Evolutionary conservation across 1,140 invertebrate genomes (phyloP).

Genomic region (Drosophila kikkawai): DNA sequence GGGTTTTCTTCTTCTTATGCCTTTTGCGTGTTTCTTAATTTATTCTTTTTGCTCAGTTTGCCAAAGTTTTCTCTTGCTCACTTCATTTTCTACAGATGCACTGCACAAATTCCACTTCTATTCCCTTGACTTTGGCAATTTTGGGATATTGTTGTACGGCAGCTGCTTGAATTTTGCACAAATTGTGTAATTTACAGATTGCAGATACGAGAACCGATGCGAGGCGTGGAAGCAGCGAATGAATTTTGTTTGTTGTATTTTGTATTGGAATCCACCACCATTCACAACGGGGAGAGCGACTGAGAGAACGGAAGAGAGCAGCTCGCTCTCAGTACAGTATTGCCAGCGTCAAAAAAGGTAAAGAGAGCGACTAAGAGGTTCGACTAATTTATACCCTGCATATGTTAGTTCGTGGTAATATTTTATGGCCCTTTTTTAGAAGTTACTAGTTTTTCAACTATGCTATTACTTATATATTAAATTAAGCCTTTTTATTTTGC

Average conservation of each 20-base stretch:
- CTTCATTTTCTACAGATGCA: conserved; percentile 18
- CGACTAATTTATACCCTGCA: background rate
- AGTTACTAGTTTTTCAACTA: background rate
- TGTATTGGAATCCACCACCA: conserved; percentile 72
- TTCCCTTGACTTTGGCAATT: conserved; percentile 61
- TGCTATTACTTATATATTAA: background rate
- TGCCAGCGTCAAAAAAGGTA: conserved; percentile 51
- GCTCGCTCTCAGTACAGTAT: conserved; percentile 32
- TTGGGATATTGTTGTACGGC: conserved; percentile 28
- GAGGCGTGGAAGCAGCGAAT: conserved; percentile 50
- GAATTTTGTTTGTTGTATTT: conserved; percentile 65
- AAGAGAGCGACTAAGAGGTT: background rate
- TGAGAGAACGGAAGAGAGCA: conserved; percentile 12
- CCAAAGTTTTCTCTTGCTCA: conserved; percentile 14
- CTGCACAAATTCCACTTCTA: conserved; percentile 12
- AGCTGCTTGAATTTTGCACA: conserved; percentile 59
- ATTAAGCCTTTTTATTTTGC: too few relatives aligned
- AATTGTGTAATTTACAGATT: conserved; percentile 80
- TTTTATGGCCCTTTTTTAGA: background rate
- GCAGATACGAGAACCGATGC: conserved; percentile 60
- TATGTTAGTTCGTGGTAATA: background rate
- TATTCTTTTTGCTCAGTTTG: conserved; percentile 33
- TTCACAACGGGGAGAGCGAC: conserved; percentile 26
- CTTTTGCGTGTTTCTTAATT: conserved; percentile 28
- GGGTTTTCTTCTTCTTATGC: conserved; percentile 24